phyloP scores from a whole-genome alignment of 2,797 vertebrate species.

The Pseudochromis fuscus region DNA sequence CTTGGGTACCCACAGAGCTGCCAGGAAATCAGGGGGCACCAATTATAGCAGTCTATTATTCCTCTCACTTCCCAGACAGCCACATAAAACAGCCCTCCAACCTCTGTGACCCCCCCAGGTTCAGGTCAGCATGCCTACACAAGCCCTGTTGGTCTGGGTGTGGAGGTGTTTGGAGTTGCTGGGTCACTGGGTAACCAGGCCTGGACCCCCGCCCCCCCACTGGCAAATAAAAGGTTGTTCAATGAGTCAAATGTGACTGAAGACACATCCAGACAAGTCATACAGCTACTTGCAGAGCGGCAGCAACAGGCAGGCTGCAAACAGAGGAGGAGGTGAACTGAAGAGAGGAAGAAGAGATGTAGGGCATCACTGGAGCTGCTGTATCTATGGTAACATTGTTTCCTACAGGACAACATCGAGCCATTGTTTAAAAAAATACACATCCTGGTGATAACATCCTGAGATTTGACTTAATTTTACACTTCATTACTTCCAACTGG shows the following conservation, averaged over 20 bases:
- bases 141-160: conserved; percentile 36
- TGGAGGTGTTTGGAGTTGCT: conserved; percentile 55
- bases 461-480: conserved; percentile 8
- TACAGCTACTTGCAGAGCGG: conserved; percentile 39
- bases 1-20: conserved; percentile 70
- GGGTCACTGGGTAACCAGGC: conserved; percentile 66
- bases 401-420: conserved; percentile 20
- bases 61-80: conserved; percentile 78
- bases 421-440: conserved; percentile 29
- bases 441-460: conserved; percentile 11
- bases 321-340: conserved; percentile 40
- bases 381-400: conserved; percentile 37
- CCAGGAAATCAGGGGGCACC: conserved; percentile 76
- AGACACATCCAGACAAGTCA: conserved; percentile 70
- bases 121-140: conserved; percentile 53
- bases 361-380: conserved; percentile 6
- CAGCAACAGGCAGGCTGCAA: conserved; percentile 48
- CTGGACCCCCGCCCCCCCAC: conserved; percentile 46
- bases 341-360: conserved; percentile 23
- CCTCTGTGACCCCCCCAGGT: conserved; percentile 39
- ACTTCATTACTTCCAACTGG: conserved; percentile 13
- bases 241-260: conserved; percentile 69
- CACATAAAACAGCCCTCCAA: conserved; percentile 67
- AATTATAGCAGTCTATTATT: conserved; percentile 81
- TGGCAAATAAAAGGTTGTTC: conserved; percentile 49